Evolutionary conservation across 2,797 vertebrate species (phyloP).

Genomic region (Mormyrus hasselquistii): DNA sequence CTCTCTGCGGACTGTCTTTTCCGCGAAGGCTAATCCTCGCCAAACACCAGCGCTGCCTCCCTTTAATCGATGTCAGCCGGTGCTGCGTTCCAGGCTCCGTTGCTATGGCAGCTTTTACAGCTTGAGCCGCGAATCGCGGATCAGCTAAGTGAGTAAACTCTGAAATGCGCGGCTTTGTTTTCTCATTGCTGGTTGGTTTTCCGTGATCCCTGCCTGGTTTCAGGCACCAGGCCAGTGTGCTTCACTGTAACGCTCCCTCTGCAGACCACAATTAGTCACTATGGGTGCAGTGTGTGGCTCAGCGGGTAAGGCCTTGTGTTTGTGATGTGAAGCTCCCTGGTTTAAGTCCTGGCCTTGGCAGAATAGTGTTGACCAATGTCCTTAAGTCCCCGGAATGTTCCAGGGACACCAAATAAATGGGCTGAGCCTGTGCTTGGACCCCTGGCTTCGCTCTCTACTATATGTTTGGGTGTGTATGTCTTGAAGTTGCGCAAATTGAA

Average conservation of each 20-base stretch:
- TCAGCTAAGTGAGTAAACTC: background rate
- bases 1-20: constrained; percentile 53
- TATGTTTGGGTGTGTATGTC: background rate
- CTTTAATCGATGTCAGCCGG: constrained; percentile 65
- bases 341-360: background rate
- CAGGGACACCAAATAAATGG: background rate
- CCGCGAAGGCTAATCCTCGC: constrained; percentile 54
- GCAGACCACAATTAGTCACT: background rate
- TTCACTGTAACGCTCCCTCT: background rate
- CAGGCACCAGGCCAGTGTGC: background rate
- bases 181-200: background rate
- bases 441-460: background rate
- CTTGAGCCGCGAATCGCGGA: background rate
- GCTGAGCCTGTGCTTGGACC: background rate
- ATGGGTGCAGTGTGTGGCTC: background rate
- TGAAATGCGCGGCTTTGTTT: background rate
- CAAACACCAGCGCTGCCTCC: constrained; percentile 57
- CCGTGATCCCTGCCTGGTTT: background rate
- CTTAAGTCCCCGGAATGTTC: background rate
- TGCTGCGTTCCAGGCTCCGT: background rate
- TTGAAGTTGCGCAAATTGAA: background rate
- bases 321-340: background rate
- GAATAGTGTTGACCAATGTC: background rate
- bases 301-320: background rate
- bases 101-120: background rate